A percentile compares a stretch with the other conserved stretches of the same genome.
Conservation (phyloP, 2,113 vertebrate genomes). For the Desmodus rotundus region DNA sequence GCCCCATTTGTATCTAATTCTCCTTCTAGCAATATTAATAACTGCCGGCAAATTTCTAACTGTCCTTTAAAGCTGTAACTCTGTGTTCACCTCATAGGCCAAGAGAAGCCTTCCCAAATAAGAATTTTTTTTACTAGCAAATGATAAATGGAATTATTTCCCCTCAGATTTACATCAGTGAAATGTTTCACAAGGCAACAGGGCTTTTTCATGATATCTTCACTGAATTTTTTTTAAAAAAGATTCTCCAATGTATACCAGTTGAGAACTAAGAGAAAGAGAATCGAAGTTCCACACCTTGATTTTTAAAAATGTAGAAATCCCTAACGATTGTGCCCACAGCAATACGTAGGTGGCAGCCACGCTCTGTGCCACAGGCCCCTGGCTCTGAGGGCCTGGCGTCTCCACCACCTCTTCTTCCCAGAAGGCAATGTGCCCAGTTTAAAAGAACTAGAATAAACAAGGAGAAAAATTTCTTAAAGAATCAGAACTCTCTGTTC, state of each 20-base stretch:
- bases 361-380: no score
- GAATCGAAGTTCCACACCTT: not conserved
- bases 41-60: not conserved
- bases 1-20: not conserved
- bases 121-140: not conserved
- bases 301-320: not conserved
- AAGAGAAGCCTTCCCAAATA: not conserved
- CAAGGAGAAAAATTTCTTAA: not conserved
- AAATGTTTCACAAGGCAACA: not conserved
- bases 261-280: not conserved
- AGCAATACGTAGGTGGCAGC: not conserved
- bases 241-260: not conserved
- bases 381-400: not conserved
- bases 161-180: not conserved
- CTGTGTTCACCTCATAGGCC: not conserved
- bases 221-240: not conserved
- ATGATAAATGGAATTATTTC: not conserved
- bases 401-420: not conserved
- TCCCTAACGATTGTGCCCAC: not conserved
- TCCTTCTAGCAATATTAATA: not conserved
- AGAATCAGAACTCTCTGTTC: constrained; percentile 26
- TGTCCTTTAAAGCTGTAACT: not conserved
- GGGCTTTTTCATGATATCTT: not conserved
- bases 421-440: not conserved
- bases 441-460: not conserved